Percentiles rank a stretch among this genome's conserved stretches.
Evolutionary conservation across 2,113 vertebrate genomes (phyloP).

Genomic region (Xenus cinereus): DNA sequence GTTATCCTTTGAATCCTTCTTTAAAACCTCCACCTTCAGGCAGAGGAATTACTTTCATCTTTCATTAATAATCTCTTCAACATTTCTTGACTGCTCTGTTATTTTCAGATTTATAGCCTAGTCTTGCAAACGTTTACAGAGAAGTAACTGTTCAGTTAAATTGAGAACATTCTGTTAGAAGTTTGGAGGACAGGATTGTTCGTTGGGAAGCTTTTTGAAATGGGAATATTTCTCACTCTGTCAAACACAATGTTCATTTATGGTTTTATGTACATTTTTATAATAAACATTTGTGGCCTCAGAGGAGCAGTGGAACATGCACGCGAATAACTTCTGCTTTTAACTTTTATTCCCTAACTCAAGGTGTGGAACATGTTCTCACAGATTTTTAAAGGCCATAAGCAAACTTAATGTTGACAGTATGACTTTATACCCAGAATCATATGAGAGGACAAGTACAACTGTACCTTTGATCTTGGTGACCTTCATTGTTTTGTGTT

Average conservation of each 20-base stretch:
- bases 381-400: neutral
- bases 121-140: neutral
- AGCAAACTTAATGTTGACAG: neutral
- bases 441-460: neutral
- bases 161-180: neutral
- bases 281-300: conserved; percentile 3
- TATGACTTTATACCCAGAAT: neutral
- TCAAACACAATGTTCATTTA: conserved; percentile 19
- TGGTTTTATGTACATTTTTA: neutral
- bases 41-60: neutral
- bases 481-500: neutral
- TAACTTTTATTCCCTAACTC: neutral
- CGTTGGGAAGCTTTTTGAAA: neutral
- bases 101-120: conserved; percentile 22
- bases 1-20: conserved; percentile 8
- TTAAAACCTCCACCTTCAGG: neutral
- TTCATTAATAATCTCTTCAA: conserved; percentile 12
- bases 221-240: neutral
- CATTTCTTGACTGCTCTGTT: neutral
- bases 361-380: neutral
- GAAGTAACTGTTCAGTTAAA: conserved; percentile 2
- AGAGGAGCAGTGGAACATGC: neutral
- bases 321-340: neutral
- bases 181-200: neutral
- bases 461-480: neutral